Conservation (phyloP, 1,140 invertebrate genomes). For the Amphibalanus amphitrite region DNA sequence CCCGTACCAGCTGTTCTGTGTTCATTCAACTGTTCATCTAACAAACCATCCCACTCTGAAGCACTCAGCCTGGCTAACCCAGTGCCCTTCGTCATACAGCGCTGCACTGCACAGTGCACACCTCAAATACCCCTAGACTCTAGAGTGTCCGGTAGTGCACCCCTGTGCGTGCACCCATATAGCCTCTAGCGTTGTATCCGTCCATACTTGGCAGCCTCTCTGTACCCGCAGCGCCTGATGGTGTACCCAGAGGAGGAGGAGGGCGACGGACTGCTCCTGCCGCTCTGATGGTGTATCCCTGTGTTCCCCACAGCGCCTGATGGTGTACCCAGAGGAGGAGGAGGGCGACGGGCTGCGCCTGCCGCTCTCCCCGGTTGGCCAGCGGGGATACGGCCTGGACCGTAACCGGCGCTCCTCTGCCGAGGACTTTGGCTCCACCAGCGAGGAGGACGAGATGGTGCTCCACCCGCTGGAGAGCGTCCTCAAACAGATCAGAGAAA, state of each 20-base stretch:
- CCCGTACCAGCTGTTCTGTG: too few relatives aligned
- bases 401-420: background rate
- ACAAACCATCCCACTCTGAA: too few relatives aligned
- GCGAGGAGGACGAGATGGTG: constrained; percentile 5
- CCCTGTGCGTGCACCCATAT: too few relatives aligned
- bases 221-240: background rate
- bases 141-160: too few relatives aligned
- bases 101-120: too few relatives aligned
- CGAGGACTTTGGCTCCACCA: constrained; percentile 4
- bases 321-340: background rate
- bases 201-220: too few relatives aligned
- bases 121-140: too few relatives aligned
- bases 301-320: background rate
- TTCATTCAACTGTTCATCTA: too few relatives aligned
- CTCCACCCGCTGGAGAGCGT: constrained; percentile 3
- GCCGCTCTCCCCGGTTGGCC: background rate
- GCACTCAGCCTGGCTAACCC: too few relatives aligned
- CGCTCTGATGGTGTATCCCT: too few relatives aligned
- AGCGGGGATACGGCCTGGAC: background rate
- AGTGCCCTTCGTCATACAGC: too few relatives aligned
- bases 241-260: background rate
- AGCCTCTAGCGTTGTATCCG: too few relatives aligned
- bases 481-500: background rate
- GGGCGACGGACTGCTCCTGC: background rate
- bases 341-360: background rate